A percentile compares a stretch with the other conserved stretches of the same genome.
Conservation (phyloP, 53 echinoderm and acorn worm species). For the Pentamera pediparva region DNA sequence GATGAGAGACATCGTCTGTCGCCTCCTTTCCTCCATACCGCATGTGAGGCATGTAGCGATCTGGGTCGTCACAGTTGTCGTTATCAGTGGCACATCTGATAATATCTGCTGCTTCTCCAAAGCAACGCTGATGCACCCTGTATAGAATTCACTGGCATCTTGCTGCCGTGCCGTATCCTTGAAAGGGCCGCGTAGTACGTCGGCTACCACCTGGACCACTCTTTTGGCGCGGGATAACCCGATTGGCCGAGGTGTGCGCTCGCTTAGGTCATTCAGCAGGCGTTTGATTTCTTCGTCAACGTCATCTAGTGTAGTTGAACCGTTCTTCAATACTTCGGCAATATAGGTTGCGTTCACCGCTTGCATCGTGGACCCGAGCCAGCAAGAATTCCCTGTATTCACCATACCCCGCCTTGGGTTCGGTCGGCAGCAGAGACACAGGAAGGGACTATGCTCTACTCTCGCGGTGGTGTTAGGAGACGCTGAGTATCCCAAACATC, state of each 20-base stretch:
- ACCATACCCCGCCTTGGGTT: background rate
- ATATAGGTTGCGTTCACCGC: background rate
- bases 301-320: background rate
- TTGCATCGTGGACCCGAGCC: background rate
- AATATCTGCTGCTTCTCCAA: conserved; percentile 7
- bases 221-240: background rate
- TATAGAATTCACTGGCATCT: background rate
- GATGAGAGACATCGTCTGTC: background rate
- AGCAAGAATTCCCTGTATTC: background rate
- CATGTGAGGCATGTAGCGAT: background rate
- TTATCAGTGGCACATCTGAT: background rate
- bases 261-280: background rate
- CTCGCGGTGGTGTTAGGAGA: background rate
- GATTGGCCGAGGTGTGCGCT: background rate
- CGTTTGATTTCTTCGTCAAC: conserved; percentile 4
- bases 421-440: background rate
- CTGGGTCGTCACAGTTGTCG: background rate
- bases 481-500: background rate
- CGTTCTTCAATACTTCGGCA: background rate
- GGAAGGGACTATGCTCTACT: background rate
- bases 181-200: background rate
- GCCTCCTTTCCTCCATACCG: background rate
- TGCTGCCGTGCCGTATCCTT: background rate
- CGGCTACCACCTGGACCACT: background rate
- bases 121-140: background rate